Evolutionary conservation across 2,888 invertebrate genomes (phyloP), one percentile per base, ranked within the genome.

Genomic region (Pogonocherus hispidulus): DNA sequence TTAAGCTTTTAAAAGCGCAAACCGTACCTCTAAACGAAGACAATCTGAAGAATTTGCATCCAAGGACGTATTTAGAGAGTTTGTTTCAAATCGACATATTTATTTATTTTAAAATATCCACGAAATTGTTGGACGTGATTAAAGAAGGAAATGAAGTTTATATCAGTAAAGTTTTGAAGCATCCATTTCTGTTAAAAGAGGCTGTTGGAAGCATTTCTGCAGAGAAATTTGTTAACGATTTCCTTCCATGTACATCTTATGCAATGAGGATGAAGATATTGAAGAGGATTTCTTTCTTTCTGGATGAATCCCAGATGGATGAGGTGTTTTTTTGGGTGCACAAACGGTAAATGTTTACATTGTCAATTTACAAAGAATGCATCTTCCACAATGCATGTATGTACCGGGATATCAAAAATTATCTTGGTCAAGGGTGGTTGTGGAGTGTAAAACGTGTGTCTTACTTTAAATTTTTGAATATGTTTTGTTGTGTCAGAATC

Each of bases 31-130:
- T 54, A 18, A 47, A 49, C 35, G 52, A 44, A 1, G 44, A 64
- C 6, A 51, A 63, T 6, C 5, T 46, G 3, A 41, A 55, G 20
- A 19, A 20, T 14, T 41, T 78, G 19, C 11, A 71, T 47, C 75
- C 78, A 8, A 67, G 55, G 49, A 75, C 71, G 59, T 70, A 72
- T 55, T 66, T 76, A 27, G 74, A 79, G 68, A 67, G 65, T 3
- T 63, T 75, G 54, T 71, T 79, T 63, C 68, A 72, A 60, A 59
- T 77, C 6, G 73, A 76, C 62, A 46, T 72, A 44, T 63, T 79
- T 18, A 74, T 79, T 46, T 67, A 69, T 52, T 75, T 71, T 32
- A 70, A 63, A 37, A 64, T 65, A 20, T 54, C 57, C 1, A 47
- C 63, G 3, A 70, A 73, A 60, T 64, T 78, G 14, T 23, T 69